Conservation (phyloP, 2,113 vertebrate genomes). For the Morone chrysops region DNA sequence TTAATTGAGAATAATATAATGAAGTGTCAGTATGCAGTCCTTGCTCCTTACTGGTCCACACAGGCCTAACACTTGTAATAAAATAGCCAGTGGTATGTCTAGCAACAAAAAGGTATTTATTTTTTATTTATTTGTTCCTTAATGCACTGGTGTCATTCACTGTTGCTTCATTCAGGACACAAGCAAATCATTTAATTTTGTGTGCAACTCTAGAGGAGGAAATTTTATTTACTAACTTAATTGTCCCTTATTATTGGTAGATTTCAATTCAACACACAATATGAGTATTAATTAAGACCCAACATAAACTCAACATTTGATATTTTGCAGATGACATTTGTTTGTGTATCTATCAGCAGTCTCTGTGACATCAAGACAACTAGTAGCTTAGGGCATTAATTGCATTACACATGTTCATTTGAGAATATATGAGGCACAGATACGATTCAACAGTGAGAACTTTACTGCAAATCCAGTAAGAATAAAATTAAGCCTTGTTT, state of each 20-base stretch:
- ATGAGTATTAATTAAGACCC: slow-evolving; percentile 11
- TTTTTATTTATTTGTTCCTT: background rate
- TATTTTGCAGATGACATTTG: slow-evolving; percentile 11
- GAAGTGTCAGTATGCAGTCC: slow-evolving; percentile 76
- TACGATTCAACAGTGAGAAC: slow-evolving; percentile 32
- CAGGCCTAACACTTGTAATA: slow-evolving; percentile 30
- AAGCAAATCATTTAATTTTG: slow-evolving; percentile 51
- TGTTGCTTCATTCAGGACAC: slow-evolving; percentile 16
- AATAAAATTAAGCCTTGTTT: slow-evolving; percentile 16
- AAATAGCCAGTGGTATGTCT: slow-evolving; percentile 45
- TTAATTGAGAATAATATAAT: slow-evolving; percentile 88
- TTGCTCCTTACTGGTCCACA: slow-evolving; percentile 75
- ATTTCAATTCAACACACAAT: slow-evolving; percentile 17
- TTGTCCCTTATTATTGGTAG: slow-evolving; percentile 24
- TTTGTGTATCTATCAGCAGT: background rate
- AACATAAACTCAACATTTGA: background rate
- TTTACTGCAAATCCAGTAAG: slow-evolving; percentile 9
- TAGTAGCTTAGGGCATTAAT: background rate
- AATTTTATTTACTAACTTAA: slow-evolving; percentile 20
- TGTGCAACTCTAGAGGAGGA: slow-evolving; percentile 17
- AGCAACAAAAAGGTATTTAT: slow-evolving; percentile 14
- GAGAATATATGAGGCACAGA: background rate
- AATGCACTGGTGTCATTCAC: slow-evolving; percentile 37
- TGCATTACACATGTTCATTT: slow-evolving; percentile 1
- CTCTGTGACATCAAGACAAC: background rate